Percentiles rank a stretch among this genome's conserved stretches.
Evolutionary conservation across 2,888 invertebrate species (phyloP).

Genomic region (Agrochola lota): DNA sequence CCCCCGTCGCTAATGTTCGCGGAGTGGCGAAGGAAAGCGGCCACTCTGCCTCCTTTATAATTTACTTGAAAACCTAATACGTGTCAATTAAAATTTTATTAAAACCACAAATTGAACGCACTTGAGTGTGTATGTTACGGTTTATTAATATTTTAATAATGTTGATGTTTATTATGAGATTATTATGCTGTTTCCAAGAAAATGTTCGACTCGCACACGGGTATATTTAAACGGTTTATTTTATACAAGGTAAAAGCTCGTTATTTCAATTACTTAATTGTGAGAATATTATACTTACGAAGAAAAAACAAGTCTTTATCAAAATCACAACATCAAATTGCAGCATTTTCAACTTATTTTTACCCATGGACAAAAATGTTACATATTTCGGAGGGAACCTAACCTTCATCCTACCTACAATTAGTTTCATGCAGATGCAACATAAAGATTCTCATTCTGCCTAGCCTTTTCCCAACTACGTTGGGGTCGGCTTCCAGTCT

Average conservation of each 20-base stretch:
- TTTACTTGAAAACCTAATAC: conserved; percentile 88
- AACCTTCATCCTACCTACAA: background rate
- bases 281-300: background rate
- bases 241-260: background rate
- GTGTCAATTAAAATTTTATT: conserved; percentile 90
- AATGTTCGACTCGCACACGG: conserved; percentile 30
- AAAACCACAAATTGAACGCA: conserved; percentile 80
- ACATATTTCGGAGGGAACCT: background rate
- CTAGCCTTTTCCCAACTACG: too few relatives aligned
- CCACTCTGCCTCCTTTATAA: conserved; percentile 86
- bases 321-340: background rate
- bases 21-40: conserved; percentile 80
- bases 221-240: conserved; percentile 8
- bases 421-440: background rate
- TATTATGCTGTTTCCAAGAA: conserved; percentile 51
- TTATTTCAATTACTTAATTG: background rate
- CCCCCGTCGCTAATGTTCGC: conserved; percentile 85
- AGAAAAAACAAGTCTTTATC: background rate
- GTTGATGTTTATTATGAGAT: conserved; percentile 65
- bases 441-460: too few relatives aligned
- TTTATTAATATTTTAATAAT: conserved; percentile 86
- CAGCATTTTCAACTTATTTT: background rate
- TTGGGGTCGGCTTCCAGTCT: too few relatives aligned
- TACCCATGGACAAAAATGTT: background rate
- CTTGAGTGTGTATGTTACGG: conserved; percentile 79